These are phyloP conservation scores for Pandemis heparana DNA, from an alignment of 2,888 invertebrate species.

Conservation along the genomic window DNA sequence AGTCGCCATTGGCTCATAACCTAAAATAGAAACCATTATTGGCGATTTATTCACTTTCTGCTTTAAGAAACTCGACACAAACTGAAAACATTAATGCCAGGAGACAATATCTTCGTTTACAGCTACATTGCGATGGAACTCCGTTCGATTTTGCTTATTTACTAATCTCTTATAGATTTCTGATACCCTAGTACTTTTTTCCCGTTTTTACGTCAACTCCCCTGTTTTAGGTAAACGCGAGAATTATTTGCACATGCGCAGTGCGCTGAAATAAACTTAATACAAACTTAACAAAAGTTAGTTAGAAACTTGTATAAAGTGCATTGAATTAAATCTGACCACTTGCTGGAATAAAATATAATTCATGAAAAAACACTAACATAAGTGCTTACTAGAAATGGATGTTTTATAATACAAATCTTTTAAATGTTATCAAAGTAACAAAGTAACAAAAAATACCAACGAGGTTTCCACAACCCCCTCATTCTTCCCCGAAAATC, in stretches of 20 bases:
- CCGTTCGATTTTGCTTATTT: not conserved
- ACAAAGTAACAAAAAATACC: too few relatives aligned
- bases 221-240: not conserved
- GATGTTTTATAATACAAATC: too few relatives aligned
- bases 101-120: not conserved
- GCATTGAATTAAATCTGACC: too few relatives aligned
- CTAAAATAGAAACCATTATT: not conserved
- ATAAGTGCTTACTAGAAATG: too few relatives aligned
- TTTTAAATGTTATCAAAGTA: too few relatives aligned
- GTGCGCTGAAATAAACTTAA: not conserved
- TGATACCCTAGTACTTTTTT: conserved; percentile 28
- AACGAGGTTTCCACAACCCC: too few relatives aligned
- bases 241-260: conserved; percentile 9
- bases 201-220: conserved; percentile 19
- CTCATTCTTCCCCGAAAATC: too few relatives aligned
- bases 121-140: not conserved
- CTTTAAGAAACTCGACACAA: not conserved
- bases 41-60: not conserved
- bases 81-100: too few relatives aligned
- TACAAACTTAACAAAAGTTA: too few relatives aligned
- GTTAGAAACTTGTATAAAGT: too few relatives aligned
- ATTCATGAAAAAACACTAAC: too few relatives aligned
- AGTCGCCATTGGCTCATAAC: conserved; percentile 22
- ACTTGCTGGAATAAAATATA: too few relatives aligned
- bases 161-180: conserved; percentile 1